phyloP scores from a whole-genome alignment of 2,888 invertebrate genomes.

The Electrophaes corylata region DNA sequence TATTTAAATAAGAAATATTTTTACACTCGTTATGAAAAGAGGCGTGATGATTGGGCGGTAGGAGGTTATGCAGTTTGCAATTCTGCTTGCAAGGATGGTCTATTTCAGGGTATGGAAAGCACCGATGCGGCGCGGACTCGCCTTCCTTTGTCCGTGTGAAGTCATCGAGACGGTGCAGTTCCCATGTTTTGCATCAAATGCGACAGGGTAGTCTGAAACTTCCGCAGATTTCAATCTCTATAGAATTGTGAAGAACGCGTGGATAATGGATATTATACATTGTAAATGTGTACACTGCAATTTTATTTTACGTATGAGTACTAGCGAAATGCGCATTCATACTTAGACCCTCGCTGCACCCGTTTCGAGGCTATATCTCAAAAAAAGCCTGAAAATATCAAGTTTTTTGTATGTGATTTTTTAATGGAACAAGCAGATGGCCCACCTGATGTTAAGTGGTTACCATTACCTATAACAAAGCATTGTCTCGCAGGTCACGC shows the following conservation, averaged over 20 bases:
- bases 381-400: no score
- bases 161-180: slow-evolving; percentile 73
- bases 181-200: slow-evolving; percentile 72
- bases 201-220: slow-evolving; percentile 37
- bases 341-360: no score
- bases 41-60: slow-evolving; percentile 47
- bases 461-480: no score
- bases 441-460: no score
- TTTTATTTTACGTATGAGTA: neutral
- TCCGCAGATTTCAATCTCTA: slow-evolving; percentile 37
- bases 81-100: slow-evolving; percentile 43
- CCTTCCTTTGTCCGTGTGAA: slow-evolving; percentile 78
- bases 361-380: no score
- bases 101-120: slow-evolving; percentile 57
- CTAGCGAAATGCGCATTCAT: no score
- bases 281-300: slow-evolving; percentile 1
- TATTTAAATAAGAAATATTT: no score
- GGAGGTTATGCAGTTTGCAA: slow-evolving; percentile 43
- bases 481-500: no score
- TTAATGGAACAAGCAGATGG: no score
- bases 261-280: slow-evolving; percentile 14
- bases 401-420: no score
- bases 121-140: slow-evolving; percentile 73
- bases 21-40: slow-evolving; percentile 24
- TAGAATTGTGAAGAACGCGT: slow-evolving; percentile 27